Evolutionary conservation across 1,140 invertebrate species (phyloP).

Genomic region (Augochlora pura): DNA sequence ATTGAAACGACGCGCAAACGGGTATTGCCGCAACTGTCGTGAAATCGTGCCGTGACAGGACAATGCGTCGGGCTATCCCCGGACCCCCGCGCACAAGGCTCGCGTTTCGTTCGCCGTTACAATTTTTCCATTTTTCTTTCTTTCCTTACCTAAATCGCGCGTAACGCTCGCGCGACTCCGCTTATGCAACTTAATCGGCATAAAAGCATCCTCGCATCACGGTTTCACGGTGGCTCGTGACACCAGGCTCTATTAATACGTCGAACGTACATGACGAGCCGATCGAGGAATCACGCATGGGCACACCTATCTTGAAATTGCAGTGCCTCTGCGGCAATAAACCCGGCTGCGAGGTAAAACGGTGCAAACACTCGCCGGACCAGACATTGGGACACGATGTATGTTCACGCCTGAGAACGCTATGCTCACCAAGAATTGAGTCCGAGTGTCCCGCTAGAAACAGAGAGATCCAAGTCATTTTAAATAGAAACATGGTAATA

Average conservation of each 20-base stretch:
- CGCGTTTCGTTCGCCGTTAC: slow-evolving; percentile 30
- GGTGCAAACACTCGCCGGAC: too few species aligned
- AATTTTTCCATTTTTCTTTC: not conserved
- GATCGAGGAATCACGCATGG: not conserved
- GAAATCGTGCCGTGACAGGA: not conserved
- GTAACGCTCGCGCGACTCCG: not conserved
- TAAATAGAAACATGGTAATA: too few species aligned
- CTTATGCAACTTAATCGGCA: not conserved
- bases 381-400: too few species aligned
- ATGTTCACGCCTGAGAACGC: too few species aligned
- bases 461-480: too few species aligned
- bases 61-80: slow-evolving; percentile 23
- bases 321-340: too few species aligned
- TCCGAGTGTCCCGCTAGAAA: too few species aligned
- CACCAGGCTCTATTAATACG: too few species aligned
- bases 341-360: too few species aligned
- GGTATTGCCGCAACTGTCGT: slow-evolving; percentile 28
- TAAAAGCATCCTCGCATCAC: not conserved
- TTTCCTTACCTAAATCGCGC: not conserved
- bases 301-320: not conserved
- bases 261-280: not conserved
- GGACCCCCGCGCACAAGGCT: slow-evolving; percentile 22
- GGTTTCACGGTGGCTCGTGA: not conserved
- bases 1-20: not conserved
- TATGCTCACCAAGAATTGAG: too few species aligned